Evolutionary conservation across 2,113 vertebrate genomes (phyloP).

Genomic region (Mesembrinibis cayennensis): DNA sequence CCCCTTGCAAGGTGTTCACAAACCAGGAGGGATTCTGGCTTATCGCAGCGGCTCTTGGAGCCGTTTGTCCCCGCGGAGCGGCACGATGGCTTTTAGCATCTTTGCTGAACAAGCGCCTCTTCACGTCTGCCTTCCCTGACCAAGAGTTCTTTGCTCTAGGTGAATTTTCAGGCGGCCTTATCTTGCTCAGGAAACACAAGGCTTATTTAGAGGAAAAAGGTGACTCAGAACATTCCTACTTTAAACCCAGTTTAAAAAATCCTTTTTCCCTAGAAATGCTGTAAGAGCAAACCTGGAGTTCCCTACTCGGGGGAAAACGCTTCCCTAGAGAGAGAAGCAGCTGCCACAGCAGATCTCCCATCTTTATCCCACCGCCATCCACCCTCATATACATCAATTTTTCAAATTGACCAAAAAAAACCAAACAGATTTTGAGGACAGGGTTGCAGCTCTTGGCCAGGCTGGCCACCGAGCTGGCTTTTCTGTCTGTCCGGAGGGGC

Average conservation of each 20-base stretch:
- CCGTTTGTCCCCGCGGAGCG: background rate
- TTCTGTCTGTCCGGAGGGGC: background rate
- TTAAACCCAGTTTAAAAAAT: background rate
- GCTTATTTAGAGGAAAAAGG: background rate
- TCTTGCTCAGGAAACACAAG: background rate
- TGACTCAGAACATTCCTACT: background rate
- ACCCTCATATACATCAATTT: background rate
- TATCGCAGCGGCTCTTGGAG: background rate
- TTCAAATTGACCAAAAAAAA: background rate
- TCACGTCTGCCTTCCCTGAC: background rate
- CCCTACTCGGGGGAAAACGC: background rate
- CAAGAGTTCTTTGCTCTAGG: background rate
- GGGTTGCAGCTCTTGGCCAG: background rate
- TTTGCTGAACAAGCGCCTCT: background rate
- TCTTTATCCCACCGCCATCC: background rate
- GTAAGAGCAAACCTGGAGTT: background rate
- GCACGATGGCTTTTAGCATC: fast-evolving
- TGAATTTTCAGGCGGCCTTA: background rate
- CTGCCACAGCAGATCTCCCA: background rate
- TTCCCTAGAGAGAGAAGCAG: background rate
- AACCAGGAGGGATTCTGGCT: background rate
- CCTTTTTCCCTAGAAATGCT: background rate
- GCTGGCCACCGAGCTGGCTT: background rate
- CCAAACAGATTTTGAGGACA: background rate
- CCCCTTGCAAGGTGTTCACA: background rate